These are phyloP conservation scores for Acronicta psi DNA, from an alignment of 2,888 invertebrate species.

Conservation along the genomic window DNA sequence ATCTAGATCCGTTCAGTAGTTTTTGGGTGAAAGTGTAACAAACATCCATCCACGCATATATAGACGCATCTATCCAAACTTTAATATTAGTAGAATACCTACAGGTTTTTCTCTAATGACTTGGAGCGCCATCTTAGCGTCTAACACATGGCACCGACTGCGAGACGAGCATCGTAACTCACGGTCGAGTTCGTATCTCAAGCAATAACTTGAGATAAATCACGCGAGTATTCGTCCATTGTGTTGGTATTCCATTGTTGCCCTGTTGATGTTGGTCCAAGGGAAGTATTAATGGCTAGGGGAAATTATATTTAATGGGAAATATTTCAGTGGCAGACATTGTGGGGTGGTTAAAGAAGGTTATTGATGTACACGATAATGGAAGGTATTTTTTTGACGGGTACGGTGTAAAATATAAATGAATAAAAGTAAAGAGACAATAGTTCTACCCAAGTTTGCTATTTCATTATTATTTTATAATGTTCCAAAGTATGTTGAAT, in stretches of 20 bases:
- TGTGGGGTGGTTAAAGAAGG: conserved; percentile 22
- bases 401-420: background rate
- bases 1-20: too few relatives aligned
- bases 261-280: conserved; percentile 51
- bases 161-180: conserved; percentile 70
- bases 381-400: conserved; percentile 3
- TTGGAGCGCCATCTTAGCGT: conserved; percentile 57
- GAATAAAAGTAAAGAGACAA: too few relatives aligned
- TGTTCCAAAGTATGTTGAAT: too few relatives aligned
- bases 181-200: conserved; percentile 55
- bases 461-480: too few relatives aligned
- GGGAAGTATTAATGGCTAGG: conserved; percentile 34
- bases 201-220: conserved; percentile 61
- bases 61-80: too few relatives aligned
- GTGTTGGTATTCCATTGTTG: conserved; percentile 53
- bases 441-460: too few relatives aligned
- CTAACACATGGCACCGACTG: conserved; percentile 63
- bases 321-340: conserved; percentile 51
- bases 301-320: conserved; percentile 55
- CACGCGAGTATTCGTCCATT: conserved; percentile 51
- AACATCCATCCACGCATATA: too few relatives aligned
- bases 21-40: too few relatives aligned
- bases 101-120: background rate
- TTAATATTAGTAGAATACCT: too few relatives aligned
- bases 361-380: conserved; percentile 31